Percentiles rank a stretch among this genome's conserved stretches.
Conservation (phyloP, 2,113 vertebrate species). For the Mirounga angustirostris region DNA sequence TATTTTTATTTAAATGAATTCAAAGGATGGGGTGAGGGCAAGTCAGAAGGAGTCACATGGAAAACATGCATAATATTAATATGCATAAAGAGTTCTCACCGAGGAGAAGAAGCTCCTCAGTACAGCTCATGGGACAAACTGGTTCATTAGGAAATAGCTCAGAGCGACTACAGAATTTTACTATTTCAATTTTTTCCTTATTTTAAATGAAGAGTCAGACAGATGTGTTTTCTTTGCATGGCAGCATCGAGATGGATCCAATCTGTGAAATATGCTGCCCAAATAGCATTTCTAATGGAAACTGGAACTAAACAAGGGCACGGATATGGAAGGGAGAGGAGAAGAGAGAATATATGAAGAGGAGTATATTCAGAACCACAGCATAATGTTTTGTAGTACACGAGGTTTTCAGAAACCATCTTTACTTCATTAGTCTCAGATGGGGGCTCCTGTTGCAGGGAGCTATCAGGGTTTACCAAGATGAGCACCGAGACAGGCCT, state of each 20-base stretch:
- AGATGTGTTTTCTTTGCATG: constrained; percentile 74
- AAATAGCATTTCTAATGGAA: constrained; percentile 78
- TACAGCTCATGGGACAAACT: constrained; percentile 84
- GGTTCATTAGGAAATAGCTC: constrained; percentile 85
- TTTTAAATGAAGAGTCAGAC: constrained; percentile 78
- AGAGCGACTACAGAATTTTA: constrained; percentile 77
- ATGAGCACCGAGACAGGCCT: constrained; percentile 67
- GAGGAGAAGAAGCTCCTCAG: constrained; percentile 85
- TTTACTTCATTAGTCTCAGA: constrained; percentile 26
- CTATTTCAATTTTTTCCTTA: constrained; percentile 77
- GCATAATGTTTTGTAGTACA: constrained; percentile 51
- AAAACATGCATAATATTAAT: constrained; percentile 94
- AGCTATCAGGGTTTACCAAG: constrained; percentile 34
- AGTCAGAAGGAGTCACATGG: constrained; percentile 90
- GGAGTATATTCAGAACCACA: constrained; percentile 56
- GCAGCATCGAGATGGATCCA: constrained; percentile 71
- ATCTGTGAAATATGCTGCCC: constrained; percentile 73
- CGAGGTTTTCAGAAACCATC: constrained; percentile 72
- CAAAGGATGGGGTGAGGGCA: constrained; percentile 86
- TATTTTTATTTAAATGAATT: constrained; percentile 89
- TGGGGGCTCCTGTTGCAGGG: neutral
- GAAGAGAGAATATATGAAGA: constrained; percentile 60
- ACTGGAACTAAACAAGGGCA: constrained; percentile 76
- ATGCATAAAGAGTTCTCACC: constrained; percentile 89
- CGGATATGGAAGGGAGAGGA: constrained; percentile 73